Conservation (phyloP, 2,888 invertebrate species). For the Plebejus melissa region DNA sequence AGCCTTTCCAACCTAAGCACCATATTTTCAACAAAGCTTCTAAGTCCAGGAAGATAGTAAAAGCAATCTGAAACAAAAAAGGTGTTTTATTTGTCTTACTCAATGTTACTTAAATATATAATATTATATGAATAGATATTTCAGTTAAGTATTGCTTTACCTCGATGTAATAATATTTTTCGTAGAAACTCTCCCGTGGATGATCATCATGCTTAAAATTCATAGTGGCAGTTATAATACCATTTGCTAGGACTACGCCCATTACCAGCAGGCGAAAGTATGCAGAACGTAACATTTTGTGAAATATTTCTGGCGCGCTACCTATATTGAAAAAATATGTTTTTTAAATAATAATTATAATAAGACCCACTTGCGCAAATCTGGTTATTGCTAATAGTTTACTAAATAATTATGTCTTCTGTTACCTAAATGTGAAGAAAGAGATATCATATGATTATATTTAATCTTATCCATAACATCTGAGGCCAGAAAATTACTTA, state of each 20-base stretch:
- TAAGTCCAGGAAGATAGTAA: constrained; percentile 95
- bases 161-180: constrained; percentile 96
- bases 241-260: constrained; percentile 96
- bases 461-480: no score
- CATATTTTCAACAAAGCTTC: constrained; percentile 98
- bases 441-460: no score
- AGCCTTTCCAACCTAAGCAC: constrained; percentile 97
- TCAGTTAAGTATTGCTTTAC: constrained; percentile 48
- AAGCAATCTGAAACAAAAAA: constrained; percentile 83
- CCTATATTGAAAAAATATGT: constrained; percentile 44
- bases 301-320: constrained; percentile 90
- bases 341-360: no score
- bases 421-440: no score
- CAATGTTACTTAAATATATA: background rate
- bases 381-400: no score
- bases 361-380: no score
- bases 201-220: constrained; percentile 94
- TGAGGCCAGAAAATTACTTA: no score
- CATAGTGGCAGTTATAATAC: constrained; percentile 97
- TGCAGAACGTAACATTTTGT: constrained; percentile 91
- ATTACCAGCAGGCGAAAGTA: constrained; percentile 96
- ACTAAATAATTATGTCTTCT: no score
- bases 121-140: background rate
- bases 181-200: constrained; percentile 89
- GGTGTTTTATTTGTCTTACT: constrained; percentile 14